Evolutionary conservation across 2,113 vertebrate species (phyloP), one percentile per base, ranked within the genome.

Genomic region (Rhipidura dahli): DNA sequence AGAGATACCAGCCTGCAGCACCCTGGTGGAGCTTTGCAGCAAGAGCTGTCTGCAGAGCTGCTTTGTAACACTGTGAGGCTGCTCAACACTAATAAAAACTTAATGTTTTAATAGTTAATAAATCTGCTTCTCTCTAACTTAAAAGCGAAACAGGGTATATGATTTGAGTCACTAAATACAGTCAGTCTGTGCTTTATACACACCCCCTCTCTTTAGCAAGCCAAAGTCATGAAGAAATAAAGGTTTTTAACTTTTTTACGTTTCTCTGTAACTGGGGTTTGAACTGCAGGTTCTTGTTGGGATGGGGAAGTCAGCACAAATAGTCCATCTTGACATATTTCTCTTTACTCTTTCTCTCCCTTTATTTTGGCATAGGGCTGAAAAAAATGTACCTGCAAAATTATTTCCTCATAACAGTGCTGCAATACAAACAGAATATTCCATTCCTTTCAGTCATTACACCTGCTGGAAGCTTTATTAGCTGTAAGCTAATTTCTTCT

Each of bases 141-240:
- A 26, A 72, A 93, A 96, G 85, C 68, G 80, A 93, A 97, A 91
- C 71, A 16, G 8, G 81, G 37, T 83, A 40, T 59, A 81, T 68
- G 28, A 94, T 86, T 94, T 70, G 10, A n/a, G 49, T 71, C 86
- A 93, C 92, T 75, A 94, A 96, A 96, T 83, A 44, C 33, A 65
- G 30, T 82, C 39, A 76, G 8, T 31, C 77, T 85, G 54, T 91
- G 86, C 42, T 97, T 97, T 90, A 77, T 76, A 76, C 44, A 79
- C 83, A 71, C 70, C 61, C 15, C 20, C 26, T 83, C 89, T 75
- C 61, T n/a, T 23, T 31, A 91, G 68, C 87, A 95, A 94, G 66
- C 89, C 86, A 93, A 94, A 95, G 61, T 81, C 45, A 65, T 64
- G 57, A 96, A 93, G 96, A 96, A 97, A 94, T 83, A 87, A 15